Evolutionary conservation across 2,797 vertebrate species (phyloP), one percentile per base, ranked within the genome.

Genomic region (Danio kyathit): DNA sequence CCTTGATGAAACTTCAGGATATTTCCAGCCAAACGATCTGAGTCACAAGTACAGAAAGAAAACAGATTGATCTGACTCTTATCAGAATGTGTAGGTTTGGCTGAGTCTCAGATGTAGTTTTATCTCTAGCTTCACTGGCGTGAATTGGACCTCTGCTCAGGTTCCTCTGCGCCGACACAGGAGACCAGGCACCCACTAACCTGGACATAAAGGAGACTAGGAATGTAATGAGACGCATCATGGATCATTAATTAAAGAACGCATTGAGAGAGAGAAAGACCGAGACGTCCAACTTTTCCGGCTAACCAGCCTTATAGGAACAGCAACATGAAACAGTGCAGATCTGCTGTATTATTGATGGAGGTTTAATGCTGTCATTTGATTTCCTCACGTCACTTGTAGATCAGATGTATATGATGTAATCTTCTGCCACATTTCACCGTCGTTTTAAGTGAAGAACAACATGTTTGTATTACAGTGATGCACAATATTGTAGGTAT

Each of bases 201-300:
- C 81, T 59, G 76, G 60, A 61, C 78, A 72, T 46, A 41, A 60
- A 21, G 69, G 17, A 54, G 41, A 69, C 56, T n/a, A 51, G 48
- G 74, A 69, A 76, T 71, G 85, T 86, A 88, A 87, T 81, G 64
- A 72, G 86, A 86, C 49, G 10, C 82, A 80, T 71, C 69, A 69
- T 44, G 52, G 75, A 64, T 71, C 82, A 86, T 87, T 81, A 83
- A 87, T 86, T 87, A 85, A 85, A 86, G 83, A 85, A 49, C 69
- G 75, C 48, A 12, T 43, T 17, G 29, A 29, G 66, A 65, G 71
- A 78, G 80, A 65, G 73, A 65, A 65, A 14, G 61, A 48, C 61
- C 52, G 64, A 5, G 51, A 40, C 54, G n/a, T 64, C 61, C 41
- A 71, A 71, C 77, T 43, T 69, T 71, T 43, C 48, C 56, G 19